phyloP scores from a whole-genome alignment of 2,797 vertebrate species.

The Schizopygopsis malacanthus region DNA sequence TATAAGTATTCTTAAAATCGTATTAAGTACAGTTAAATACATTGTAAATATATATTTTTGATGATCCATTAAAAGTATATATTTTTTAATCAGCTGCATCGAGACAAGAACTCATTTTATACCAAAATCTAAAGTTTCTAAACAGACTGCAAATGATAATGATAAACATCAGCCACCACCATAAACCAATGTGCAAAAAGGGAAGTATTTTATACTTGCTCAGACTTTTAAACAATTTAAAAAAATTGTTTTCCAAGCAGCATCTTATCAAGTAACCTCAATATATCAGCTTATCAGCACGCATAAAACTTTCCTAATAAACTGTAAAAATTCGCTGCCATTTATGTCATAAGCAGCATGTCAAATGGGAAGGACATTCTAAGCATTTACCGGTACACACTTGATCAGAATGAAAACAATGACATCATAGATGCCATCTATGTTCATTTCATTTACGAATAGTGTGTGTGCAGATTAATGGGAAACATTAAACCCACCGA shows the following conservation, averaged over 20 bases:
- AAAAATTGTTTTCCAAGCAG: not conserved
- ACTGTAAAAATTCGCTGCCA: conserved; percentile 13
- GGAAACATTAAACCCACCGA: conserved; percentile 60
- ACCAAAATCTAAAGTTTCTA: conserved; percentile 2
- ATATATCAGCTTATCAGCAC: not conserved
- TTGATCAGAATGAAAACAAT: conserved; percentile 65
- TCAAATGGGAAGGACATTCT: conserved; percentile 42
- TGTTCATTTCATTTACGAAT: conserved; percentile 34
- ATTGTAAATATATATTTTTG: not conserved
- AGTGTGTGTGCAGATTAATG: conserved; percentile 55
- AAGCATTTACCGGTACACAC: conserved; percentile 44
- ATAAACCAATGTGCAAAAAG: conserved; percentile 4
- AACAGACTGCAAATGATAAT: not conserved
- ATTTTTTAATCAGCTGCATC: not conserved
- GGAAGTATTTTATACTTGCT: conserved; percentile 4
- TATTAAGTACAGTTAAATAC: not conserved
- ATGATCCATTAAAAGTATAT: not conserved
- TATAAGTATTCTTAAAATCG: not conserved
- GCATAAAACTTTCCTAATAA: conserved; percentile 14
- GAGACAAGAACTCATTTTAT: not conserved
- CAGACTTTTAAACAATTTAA: conserved; percentile 4
- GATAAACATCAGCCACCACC: not conserved
- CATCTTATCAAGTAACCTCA: conserved; percentile 6
- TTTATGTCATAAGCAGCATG: conserved; percentile 28
- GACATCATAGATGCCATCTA: conserved; percentile 61